Conservation (phyloP, 1,140 invertebrate genomes). For the Coptotermes formosanus region DNA sequence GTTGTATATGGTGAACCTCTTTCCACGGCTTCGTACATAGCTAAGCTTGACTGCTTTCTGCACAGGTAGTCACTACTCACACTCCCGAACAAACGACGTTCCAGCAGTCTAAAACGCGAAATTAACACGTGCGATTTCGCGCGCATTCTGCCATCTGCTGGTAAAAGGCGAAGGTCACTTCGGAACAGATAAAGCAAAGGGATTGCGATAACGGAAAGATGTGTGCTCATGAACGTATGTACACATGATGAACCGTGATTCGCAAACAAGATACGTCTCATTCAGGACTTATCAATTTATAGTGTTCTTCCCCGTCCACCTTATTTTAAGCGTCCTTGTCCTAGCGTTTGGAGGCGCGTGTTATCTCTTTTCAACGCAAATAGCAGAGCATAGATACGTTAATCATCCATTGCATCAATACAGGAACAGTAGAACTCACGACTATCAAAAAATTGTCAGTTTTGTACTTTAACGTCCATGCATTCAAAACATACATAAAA, state of each 20-base stretch:
- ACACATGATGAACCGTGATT: neutral
- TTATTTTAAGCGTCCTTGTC: no score
- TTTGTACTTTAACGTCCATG: no score
- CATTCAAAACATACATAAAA: no score
- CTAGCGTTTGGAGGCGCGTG: no score
- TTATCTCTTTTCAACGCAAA: no score
- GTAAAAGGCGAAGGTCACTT: neutral
- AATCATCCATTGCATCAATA: no score
- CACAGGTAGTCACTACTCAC: neutral
- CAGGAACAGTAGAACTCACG: no score
- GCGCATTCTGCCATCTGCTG: slow-evolving; percentile 13
- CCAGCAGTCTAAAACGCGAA: neutral
- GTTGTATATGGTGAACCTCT: slow-evolving; percentile 74
- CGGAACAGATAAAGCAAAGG: neutral
- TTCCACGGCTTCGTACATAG: slow-evolving; percentile 68
- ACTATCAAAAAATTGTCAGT: no score
- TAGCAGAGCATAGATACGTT: no score
- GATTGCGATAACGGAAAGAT: neutral
- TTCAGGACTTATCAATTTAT: no score
- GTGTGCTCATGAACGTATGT: neutral
- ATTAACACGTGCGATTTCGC: neutral
- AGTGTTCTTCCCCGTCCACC: no score
- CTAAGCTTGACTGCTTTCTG: neutral
- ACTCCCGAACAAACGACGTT: neutral
- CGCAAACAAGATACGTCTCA: neutral